These are phyloP conservation scores for Pteronura brasiliensis DNA, from an alignment of 2,113 vertebrate genomes.

Conservation along the genomic window DNA sequence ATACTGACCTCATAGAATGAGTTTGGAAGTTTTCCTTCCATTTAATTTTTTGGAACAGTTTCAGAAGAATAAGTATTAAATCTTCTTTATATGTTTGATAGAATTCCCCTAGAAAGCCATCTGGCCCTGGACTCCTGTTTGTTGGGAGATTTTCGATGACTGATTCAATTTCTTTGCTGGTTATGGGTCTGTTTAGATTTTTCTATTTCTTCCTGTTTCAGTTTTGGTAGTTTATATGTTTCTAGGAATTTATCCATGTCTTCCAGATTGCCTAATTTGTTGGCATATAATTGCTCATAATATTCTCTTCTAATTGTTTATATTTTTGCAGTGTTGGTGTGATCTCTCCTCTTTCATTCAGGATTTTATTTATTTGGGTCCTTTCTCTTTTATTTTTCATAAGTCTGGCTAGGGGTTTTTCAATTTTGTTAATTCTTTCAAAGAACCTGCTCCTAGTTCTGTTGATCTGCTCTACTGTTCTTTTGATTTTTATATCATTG, in stretches of 20 bases:
- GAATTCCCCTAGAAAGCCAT: background rate
- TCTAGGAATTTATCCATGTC: no score
- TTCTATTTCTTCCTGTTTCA: background rate
- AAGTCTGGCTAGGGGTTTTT: background rate
- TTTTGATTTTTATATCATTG: background rate
- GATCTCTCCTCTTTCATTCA: background rate
- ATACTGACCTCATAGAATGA: background rate
- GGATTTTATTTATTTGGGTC: background rate
- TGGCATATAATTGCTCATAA: no score
- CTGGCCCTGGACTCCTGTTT: background rate
- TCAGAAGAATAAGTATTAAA: background rate
- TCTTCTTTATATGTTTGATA: background rate
- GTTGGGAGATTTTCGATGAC: background rate
- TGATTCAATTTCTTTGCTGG: background rate
- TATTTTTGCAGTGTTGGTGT: background rate
- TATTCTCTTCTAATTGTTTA: background rate
- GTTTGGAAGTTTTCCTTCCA: background rate
- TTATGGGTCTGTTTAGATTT: background rate
- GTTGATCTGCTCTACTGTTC: background rate
- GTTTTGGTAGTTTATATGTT: background rate
- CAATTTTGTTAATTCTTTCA: background rate
- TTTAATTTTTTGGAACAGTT: background rate
- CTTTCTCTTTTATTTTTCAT: background rate
- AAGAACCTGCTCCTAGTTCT: background rate
- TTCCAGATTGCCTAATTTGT: no score